phyloP scores from a whole-genome alignment of 2,113 vertebrate species.

The Melanocharis versteri region DNA sequence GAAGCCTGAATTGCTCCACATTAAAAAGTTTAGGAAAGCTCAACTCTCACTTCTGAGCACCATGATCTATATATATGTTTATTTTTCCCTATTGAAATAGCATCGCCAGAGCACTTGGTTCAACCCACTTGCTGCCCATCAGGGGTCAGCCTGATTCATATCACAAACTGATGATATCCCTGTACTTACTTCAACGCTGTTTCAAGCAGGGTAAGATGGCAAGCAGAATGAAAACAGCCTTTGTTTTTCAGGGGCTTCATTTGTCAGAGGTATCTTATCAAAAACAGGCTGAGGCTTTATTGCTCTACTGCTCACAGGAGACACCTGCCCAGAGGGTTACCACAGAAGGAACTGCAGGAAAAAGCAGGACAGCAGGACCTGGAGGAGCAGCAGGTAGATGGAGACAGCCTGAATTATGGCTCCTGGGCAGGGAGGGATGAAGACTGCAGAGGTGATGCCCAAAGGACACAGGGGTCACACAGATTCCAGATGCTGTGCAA shows the following conservation, averaged over 20 bases:
- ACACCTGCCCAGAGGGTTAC: background rate
- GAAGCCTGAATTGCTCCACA: background rate
- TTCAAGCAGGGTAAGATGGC: background rate
- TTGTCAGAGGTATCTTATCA: background rate
- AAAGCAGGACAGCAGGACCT: background rate
- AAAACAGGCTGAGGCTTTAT: background rate
- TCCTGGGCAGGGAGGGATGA: background rate
- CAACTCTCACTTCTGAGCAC: background rate
- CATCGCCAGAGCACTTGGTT: background rate
- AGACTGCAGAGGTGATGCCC: background rate
- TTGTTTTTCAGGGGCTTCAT: background rate
- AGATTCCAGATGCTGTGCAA: background rate
- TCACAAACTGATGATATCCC: background rate
- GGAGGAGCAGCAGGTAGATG: background rate
- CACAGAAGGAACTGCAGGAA: background rate
- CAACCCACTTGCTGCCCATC: background rate
- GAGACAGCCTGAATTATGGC: background rate
- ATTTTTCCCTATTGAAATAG: background rate
- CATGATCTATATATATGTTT: fast-evolving
- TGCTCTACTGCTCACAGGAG: background rate
- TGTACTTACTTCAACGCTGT: background rate
- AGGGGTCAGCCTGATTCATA: background rate
- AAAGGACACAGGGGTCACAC: background rate
- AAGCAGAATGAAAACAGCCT: background rate
- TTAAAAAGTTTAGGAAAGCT: background rate